phyloP scores from a whole-genome alignment of 2,888 invertebrate genomes.

The Dryobota labecula region DNA sequence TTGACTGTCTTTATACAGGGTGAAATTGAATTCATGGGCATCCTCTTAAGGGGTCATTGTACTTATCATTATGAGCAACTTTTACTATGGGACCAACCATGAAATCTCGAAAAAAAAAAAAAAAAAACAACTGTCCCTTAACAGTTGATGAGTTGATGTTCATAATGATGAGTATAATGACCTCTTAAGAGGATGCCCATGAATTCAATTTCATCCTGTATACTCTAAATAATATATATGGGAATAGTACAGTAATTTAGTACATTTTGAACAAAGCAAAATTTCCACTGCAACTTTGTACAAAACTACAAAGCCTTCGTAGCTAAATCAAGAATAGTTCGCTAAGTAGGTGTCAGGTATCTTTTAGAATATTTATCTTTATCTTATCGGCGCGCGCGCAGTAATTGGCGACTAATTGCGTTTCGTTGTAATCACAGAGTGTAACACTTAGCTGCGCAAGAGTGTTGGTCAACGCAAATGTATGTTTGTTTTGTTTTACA shows the following conservation, averaged over 20 bases:
- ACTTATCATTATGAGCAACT: too few relatives aligned
- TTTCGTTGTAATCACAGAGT: constrained; percentile 86
- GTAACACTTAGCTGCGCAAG: constrained; percentile 70
- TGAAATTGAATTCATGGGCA: too few relatives aligned
- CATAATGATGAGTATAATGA: too few relatives aligned
- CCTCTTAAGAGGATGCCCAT: too few relatives aligned
- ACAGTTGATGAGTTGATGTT: too few relatives aligned
- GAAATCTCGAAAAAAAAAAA: too few relatives aligned
- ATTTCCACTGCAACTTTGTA: constrained; percentile 32
- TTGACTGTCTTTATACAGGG: too few relatives aligned
- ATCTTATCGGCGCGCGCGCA: constrained; percentile 80
- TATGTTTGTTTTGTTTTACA: constrained; percentile 66
- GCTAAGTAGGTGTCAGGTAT: constrained; percentile 83
- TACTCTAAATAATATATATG: neutral
- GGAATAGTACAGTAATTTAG: neutral
- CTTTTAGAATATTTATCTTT: constrained; percentile 82
- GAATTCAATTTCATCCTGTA: too few relatives aligned
- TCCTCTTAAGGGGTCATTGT: too few relatives aligned
- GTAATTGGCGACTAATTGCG: constrained; percentile 87
- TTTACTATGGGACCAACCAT: too few relatives aligned
- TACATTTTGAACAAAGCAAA: neutral
- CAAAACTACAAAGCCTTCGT: constrained; percentile 14
- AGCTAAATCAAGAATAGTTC: constrained; percentile 61
- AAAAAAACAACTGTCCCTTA: too few relatives aligned
- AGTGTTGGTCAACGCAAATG: constrained; percentile 65